Evolutionary conservation across 2,888 invertebrate species (phyloP).

Genomic region (Microctonus hyperodae): DNA sequence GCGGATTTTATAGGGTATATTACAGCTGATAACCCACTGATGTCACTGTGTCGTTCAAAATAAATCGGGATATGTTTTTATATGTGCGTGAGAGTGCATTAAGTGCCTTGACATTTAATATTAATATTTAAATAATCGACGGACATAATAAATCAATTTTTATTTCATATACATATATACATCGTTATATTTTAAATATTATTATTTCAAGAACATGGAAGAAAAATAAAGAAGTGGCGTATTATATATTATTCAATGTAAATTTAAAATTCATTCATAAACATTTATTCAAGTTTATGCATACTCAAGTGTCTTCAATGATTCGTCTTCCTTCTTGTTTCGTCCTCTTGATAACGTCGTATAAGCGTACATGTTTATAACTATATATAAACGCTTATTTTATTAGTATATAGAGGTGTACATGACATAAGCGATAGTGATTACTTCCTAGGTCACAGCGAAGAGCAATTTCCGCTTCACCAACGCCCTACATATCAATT

Average conservation of each 20-base stretch:
- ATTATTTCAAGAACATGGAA: neutral
- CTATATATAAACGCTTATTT: slow-evolving; percentile 38
- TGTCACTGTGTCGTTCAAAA: slow-evolving; percentile 2
- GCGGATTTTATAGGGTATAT: neutral
- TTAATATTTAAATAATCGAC: neutral
- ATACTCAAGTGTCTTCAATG: neutral
- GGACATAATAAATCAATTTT: slow-evolving; percentile 5
- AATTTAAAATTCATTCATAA: too few relatives aligned
- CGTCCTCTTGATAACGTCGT: neutral
- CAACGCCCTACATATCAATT: slow-evolving; percentile 1
- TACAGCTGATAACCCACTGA: slow-evolving; percentile 12
- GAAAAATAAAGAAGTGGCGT: neutral
- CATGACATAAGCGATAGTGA: slow-evolving; percentile 38
- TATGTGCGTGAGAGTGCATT: too few relatives aligned
- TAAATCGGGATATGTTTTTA: slow-evolving; percentile 1
- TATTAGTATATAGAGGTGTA: slow-evolving; percentile 32
- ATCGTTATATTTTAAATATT: neutral
- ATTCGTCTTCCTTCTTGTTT: neutral
- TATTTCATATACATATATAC: neutral
- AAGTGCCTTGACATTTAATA: slow-evolving; percentile 8
- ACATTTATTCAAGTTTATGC: too few relatives aligned
- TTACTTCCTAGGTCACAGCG: slow-evolving; percentile 44
- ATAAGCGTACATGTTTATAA: neutral
- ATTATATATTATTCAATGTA: too few relatives aligned
- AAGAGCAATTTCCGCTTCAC: slow-evolving; percentile 40